These are phyloP conservation scores for Erebia epiphron DNA, from an alignment of 2,888 invertebrate genomes.

Conservation along the genomic window DNA sequence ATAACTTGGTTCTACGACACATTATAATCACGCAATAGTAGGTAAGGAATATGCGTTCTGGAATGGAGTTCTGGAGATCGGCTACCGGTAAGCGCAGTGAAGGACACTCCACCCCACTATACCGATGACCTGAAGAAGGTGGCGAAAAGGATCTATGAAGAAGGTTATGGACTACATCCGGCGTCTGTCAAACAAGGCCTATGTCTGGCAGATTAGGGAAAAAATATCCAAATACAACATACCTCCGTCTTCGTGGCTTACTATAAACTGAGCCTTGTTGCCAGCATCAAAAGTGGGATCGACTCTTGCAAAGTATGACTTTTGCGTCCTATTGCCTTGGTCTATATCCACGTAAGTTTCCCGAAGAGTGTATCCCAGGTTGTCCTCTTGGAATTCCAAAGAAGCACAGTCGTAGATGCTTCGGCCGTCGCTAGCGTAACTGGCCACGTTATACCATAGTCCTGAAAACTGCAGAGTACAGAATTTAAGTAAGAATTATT, in stretches of 20 bases:
- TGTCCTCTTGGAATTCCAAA: constrained; percentile 72
- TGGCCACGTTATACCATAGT: constrained; percentile 71
- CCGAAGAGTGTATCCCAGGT: constrained; percentile 68
- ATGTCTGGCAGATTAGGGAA: too few relatives aligned
- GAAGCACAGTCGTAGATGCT: constrained; percentile 69
- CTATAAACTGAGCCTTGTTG: constrained; percentile 68
- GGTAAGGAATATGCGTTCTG: too few relatives aligned
- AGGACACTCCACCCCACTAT: too few relatives aligned
- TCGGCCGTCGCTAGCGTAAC: constrained; percentile 70
- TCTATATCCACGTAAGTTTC: constrained; percentile 66
- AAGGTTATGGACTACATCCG: too few relatives aligned
- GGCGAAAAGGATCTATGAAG: too few relatives aligned
- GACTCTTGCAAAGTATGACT: constrained; percentile 72
- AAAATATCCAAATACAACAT: neutral
- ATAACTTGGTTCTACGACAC: too few relatives aligned
- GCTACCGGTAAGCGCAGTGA: too few relatives aligned
- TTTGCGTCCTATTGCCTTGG: constrained; percentile 67
- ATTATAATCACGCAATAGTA: too few relatives aligned
- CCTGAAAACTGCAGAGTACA: constrained; percentile 69
- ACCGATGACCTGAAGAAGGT: too few relatives aligned
- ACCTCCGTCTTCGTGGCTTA: constrained; percentile 72
- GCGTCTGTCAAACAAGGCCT: too few relatives aligned
- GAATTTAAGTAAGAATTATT: neutral
- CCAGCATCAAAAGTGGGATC: constrained; percentile 76
- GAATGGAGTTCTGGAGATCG: too few relatives aligned